Evolutionary conservation across 2,888 invertebrate genomes (phyloP).

Genomic region (Caenorhabditis imperialis): DNA sequence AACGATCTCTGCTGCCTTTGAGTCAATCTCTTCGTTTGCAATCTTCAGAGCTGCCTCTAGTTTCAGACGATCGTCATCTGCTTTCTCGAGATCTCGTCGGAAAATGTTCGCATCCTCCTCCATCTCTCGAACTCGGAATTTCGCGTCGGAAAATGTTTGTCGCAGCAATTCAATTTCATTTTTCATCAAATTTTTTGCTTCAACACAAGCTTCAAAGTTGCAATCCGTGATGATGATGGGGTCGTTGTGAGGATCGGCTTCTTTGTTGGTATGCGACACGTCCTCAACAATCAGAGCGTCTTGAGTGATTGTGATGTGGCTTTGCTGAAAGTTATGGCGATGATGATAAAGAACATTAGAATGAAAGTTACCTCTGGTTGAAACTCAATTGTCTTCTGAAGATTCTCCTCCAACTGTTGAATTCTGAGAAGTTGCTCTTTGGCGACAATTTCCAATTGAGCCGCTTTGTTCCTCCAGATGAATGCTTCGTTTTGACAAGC

Average conservation of each 20-base stretch:
- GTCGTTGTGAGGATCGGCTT: conserved; percentile 31
- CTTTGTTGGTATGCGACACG: conserved; percentile 17
- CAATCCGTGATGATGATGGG: conserved; percentile 65
- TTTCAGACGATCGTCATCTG: conserved; percentile 55
- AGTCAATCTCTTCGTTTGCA: conserved; percentile 60
- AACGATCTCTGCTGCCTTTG: conserved; percentile 69
- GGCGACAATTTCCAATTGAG: conserved; percentile 75
- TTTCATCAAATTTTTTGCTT: conserved; percentile 63
- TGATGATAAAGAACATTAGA: too few relatives aligned
- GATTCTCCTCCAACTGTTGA: conserved; percentile 42
- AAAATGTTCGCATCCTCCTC: conserved; percentile 66
- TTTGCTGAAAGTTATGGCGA: conserved; percentile 18
- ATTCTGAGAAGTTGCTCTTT: conserved; percentile 72
- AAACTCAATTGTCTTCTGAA: conserved; percentile 30
- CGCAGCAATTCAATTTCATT: conserved; percentile 70
- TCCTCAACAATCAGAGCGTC: conserved; percentile 46
- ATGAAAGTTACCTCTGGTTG: conserved; percentile 18
- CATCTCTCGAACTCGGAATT: conserved; percentile 61
- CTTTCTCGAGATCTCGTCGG: conserved; percentile 57
- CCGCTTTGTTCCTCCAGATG: conserved; percentile 77
- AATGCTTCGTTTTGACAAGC: conserved; percentile 77
- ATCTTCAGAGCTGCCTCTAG: conserved; percentile 40
- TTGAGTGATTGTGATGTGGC: conserved; percentile 33
- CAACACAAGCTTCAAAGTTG: conserved; percentile 60
- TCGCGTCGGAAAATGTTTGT: conserved; percentile 63